Evolutionary conservation across 1,140 invertebrate species (phyloP).

Genomic region (Eciton burchellii): DNA sequence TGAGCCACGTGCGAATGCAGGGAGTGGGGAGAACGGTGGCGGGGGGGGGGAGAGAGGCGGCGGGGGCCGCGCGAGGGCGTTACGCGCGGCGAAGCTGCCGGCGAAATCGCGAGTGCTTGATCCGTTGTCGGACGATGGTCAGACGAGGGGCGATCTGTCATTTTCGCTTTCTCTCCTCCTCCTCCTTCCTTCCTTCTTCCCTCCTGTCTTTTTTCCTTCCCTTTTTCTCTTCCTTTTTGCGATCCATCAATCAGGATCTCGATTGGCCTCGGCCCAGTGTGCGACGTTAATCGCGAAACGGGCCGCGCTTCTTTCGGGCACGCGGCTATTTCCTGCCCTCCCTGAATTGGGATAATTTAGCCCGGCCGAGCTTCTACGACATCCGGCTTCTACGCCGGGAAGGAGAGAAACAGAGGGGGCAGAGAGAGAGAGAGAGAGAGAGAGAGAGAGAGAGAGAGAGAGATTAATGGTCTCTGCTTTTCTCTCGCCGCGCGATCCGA

Average conservation of each 20-base stretch:
- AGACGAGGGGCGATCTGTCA: conserved; percentile 13
- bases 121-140: conserved; percentile 38
- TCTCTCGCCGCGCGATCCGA: background rate
- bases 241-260: background rate
- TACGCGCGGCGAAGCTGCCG: conserved; percentile 3
- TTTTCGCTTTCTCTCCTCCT: background rate
- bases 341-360: conserved; percentile 6
- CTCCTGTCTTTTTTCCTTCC: background rate
- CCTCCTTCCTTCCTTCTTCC: too few species aligned
- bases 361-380: background rate
- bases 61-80: too few species aligned
- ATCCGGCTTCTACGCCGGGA: too few species aligned
- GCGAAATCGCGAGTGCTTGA: conserved; percentile 50
- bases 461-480: background rate
- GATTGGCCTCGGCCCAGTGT: background rate
- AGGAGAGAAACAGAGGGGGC: too few species aligned
- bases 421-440: too few species aligned
- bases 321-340: background rate
- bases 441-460: too few species aligned
- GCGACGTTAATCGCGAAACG: conserved; percentile 1
- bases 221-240: background rate
- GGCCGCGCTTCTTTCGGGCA: background rate
- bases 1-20: conserved; percentile 44
- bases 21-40: too few species aligned
- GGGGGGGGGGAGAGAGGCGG: too few species aligned